A percentile compares a stretch with the other conserved stretches of the same genome.
phyloP scores from a whole-genome alignment of 2,888 invertebrate genomes.

The Trachelus troglodyta region DNA sequence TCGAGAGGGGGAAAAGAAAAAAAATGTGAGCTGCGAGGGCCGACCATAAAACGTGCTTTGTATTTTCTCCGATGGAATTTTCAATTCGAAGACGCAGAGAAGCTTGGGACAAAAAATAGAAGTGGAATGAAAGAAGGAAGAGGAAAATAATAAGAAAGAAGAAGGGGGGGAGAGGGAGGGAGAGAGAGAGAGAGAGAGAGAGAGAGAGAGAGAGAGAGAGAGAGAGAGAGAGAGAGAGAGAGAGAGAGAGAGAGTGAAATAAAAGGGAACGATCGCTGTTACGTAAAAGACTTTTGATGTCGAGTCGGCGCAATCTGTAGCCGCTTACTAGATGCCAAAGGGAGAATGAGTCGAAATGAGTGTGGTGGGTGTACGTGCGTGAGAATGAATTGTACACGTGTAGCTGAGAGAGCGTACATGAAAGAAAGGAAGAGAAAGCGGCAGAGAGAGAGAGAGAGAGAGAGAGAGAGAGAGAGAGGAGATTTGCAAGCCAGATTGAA shows the following conservation, averaged over 20 bases:
- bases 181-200: conserved; percentile 8
- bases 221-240: background rate
- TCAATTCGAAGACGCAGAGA: conserved; percentile 38
- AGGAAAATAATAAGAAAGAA: background rate
- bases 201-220: conserved; percentile 14
- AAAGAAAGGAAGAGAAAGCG: background rate
- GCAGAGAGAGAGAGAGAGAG: conserved; percentile 37
- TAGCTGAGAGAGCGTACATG: background rate
- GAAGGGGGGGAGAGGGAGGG: no score
- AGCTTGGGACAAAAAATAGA: conserved; percentile 16
- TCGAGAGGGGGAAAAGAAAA: background rate
- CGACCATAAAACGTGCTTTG: background rate
- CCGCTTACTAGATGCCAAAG: conserved; percentile 40
- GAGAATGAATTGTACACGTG: conserved; percentile 10
- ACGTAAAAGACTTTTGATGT: conserved; percentile 64
- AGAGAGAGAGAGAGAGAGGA: conserved; percentile 42
- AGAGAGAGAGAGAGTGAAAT: conserved; percentile 27
- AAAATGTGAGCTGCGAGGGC: conserved; percentile 1
- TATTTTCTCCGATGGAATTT: conserved; percentile 36
- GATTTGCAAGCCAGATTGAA: conserved; percentile 70
- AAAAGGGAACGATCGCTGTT: conserved; percentile 34
- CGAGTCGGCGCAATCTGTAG: conserved; percentile 56
- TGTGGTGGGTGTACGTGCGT: conserved; percentile 31
- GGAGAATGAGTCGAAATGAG: conserved; percentile 29
- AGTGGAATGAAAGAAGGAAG: conserved; percentile 17